phyloP scores from a whole-genome alignment of 2,113 vertebrate genomes.

The Silurus asotus region DNA sequence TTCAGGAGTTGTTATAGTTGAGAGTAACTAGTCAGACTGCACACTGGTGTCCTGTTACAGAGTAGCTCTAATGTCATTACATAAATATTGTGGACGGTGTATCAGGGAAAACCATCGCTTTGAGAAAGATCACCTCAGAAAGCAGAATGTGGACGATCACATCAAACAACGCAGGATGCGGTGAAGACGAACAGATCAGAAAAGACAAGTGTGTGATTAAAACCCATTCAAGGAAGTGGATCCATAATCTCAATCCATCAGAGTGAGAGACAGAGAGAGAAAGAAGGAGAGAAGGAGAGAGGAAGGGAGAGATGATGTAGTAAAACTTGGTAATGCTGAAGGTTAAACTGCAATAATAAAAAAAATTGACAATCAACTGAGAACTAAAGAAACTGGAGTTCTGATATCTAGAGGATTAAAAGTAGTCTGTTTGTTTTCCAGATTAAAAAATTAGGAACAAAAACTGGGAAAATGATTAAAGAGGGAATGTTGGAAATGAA shows the following conservation, averaged over 20 bases:
- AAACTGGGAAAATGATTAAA: not conserved
- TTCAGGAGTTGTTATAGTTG: not conserved
- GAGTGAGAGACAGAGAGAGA: not conserved
- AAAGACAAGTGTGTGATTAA: not conserved
- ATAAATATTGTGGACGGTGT: not conserved
- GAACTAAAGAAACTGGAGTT: not conserved
- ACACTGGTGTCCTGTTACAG: not conserved
- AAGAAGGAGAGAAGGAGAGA: not conserved
- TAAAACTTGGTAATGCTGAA: not conserved
- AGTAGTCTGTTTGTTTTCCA: too few relatives aligned
- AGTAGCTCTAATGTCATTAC: not conserved
- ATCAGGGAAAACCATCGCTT: not conserved
- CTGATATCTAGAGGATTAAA: not conserved
- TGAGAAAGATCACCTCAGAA: not conserved
- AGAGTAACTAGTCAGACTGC: not conserved
- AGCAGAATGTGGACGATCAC: not conserved
- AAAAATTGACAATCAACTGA: not conserved
- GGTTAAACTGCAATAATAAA: not conserved
- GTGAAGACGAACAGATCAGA: not conserved
- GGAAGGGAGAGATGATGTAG: not conserved
- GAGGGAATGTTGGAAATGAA: not conserved
- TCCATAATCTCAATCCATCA: not conserved
- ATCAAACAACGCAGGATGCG: not conserved
- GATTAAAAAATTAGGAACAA: too few relatives aligned
- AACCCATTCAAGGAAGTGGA: not conserved